These are phyloP conservation scores for Oreamnos americanus DNA, from an alignment of 2,113 vertebrate species.

Conservation along the genomic window DNA sequence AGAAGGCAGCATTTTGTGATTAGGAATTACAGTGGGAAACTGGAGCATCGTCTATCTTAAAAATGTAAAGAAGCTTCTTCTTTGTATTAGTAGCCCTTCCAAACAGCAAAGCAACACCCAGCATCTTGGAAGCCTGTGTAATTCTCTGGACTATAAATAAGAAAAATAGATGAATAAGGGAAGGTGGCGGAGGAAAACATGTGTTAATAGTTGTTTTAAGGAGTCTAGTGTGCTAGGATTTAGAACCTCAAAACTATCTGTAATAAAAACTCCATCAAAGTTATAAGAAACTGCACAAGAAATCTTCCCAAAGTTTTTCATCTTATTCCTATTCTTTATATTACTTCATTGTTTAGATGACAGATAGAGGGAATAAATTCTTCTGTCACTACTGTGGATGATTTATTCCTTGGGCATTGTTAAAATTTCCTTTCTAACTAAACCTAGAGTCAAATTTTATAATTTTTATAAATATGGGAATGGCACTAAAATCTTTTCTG, in stretches of 20 bases:
- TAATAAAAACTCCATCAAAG: background rate
- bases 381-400: background rate
- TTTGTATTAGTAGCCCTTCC: background rate
- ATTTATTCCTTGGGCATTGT: background rate
- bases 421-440: background rate
- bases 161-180: background rate
- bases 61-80: background rate
- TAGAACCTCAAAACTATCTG: background rate
- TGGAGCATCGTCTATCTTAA: background rate
- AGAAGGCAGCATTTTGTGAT: background rate
- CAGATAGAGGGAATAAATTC: background rate
- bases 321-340: background rate
- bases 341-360: background rate
- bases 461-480: background rate
- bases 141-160: background rate
- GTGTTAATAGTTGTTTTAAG: background rate
- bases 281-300: background rate
- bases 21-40: background rate
- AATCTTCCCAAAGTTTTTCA: background rate
- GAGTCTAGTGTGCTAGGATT: too few relatives aligned
- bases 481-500: background rate
- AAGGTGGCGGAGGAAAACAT: background rate
- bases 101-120: background rate
- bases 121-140: background rate
- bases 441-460: background rate